A percentile compares a stretch with the other conserved stretches of the same genome.
phyloP scores from a whole-genome alignment of 1,140 invertebrate species.

The Mizuhopecten yessoensis region DNA sequence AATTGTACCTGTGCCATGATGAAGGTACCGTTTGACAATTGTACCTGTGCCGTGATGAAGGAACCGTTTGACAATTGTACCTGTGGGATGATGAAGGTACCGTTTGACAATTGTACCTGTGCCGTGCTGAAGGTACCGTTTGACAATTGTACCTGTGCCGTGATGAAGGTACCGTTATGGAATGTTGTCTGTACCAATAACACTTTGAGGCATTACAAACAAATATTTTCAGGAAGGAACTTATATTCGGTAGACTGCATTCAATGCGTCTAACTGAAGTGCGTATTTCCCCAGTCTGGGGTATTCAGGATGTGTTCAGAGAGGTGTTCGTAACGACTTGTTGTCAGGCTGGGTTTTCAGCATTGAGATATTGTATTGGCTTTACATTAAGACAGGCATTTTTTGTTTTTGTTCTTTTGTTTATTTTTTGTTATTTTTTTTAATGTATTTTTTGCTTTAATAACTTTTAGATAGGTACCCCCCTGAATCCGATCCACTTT shows the following conservation, averaged over 20 bases:
- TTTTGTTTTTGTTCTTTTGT: background rate
- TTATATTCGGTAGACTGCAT: background rate
- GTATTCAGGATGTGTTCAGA: slow-evolving; percentile 3
- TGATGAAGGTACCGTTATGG: no score
- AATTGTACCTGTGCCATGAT: no score
- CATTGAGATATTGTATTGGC: background rate
- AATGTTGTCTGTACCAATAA: background rate
- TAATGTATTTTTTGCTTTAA: background rate
- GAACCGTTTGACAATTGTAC: no score
- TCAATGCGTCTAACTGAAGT: background rate
- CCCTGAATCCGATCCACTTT: background rate
- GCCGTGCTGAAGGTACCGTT: no score
- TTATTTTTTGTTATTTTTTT: background rate
- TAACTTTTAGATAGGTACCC: background rate
- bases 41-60: no score
- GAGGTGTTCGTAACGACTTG: background rate
- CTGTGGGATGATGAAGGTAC: no score
- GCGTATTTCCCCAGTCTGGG: background rate
- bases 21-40: no score
- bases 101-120: no score
- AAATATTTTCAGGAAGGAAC: background rate
- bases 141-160: no score
- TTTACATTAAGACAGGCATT: background rate
- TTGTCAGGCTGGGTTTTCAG: background rate
- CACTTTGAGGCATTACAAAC: background rate